Conservation (phyloP, 2,113 vertebrate genomes). For the Brienomyrus longianalis region DNA sequence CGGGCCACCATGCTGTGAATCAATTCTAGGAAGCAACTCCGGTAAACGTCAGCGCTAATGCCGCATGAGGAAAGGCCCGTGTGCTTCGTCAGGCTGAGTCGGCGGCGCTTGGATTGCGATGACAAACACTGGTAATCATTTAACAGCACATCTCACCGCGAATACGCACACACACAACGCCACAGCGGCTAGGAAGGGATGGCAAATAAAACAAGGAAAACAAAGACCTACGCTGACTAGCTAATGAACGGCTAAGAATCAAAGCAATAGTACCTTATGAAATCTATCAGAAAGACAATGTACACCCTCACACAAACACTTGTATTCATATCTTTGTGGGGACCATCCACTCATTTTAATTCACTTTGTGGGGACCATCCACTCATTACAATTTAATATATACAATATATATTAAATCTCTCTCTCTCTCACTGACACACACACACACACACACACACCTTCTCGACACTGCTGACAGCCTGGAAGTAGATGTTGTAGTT, state of each 20-base stretch:
- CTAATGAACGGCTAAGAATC: neutral
- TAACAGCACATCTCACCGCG: neutral
- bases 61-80: neutral
- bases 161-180: neutral
- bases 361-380: neutral
- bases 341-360: neutral
- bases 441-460: slow-evolving; percentile 57
- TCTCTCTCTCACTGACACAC: too few species aligned
- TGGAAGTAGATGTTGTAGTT: slow-evolving; percentile 99
- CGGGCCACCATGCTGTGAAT: slow-evolving; percentile 8
- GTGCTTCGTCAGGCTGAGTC: neutral
- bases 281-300: neutral
- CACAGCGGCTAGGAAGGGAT: neutral
- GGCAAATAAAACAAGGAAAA: neutral
- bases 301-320: neutral
- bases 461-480: slow-evolving; percentile 95
- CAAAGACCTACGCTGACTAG: neutral
- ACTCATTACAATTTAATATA: too few species aligned
- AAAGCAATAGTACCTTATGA: neutral
- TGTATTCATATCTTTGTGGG: neutral
- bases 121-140: neutral
- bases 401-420: too few species aligned
- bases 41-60: neutral
- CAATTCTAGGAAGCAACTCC: neutral
- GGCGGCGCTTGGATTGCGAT: neutral